Percentiles rank a stretch among this genome's conserved stretches.
Evolutionary conservation across 2,888 invertebrate species (phyloP).

Genomic region (Drosophila longiperda): DNA sequence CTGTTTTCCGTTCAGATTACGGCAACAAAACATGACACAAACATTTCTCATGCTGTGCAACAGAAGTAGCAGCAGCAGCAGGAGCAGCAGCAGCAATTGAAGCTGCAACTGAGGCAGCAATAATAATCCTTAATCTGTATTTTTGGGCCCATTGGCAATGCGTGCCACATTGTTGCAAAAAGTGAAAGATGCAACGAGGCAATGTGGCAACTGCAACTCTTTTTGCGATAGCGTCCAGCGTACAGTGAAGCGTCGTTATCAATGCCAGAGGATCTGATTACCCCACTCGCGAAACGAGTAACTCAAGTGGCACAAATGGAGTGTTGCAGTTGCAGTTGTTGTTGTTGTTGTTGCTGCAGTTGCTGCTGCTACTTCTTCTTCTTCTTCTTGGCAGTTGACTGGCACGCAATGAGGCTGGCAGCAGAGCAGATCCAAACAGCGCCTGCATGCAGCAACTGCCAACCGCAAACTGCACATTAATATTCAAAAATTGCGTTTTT

Average conservation of each 20-base stretch:
- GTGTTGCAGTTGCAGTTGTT: constrained; percentile 27
- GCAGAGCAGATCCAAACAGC: constrained; percentile 7
- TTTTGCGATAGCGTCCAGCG: constrained; percentile 55
- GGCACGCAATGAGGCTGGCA: constrained; percentile 66
- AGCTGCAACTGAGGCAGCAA: constrained; percentile 18
- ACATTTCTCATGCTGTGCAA: constrained; percentile 70
- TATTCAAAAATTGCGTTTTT: constrained; percentile 85
- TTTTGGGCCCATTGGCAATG: constrained; percentile 46
- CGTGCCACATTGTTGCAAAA: constrained; percentile 46
- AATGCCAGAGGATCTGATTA: constrained; percentile 81
- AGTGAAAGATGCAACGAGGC: constrained; percentile 49
- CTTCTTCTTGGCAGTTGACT: constrained; percentile 31
- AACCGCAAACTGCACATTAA: constrained; percentile 76
- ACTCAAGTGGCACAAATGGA: constrained; percentile 66
- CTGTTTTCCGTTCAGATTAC: constrained; percentile 40
- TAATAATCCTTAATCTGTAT: constrained; percentile 50
- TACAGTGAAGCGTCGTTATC: constrained; percentile 67
- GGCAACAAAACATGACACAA: constrained; percentile 59
- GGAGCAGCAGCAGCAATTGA: constrained; percentile 15
- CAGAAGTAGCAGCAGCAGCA: constrained; percentile 11
- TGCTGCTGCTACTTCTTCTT: constrained; percentile 2
- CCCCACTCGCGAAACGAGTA: constrained; percentile 58
- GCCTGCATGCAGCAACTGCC: constrained; percentile 17
- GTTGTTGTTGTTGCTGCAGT: constrained; percentile 15
- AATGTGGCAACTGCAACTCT: constrained; percentile 37